A percentile compares a stretch with the other conserved stretches of the same genome.
These are phyloP conservation scores for Platyrinchus mystaceus DNA, from an alignment of 2,797 vertebrate species.

Conservation along the genomic window DNA sequence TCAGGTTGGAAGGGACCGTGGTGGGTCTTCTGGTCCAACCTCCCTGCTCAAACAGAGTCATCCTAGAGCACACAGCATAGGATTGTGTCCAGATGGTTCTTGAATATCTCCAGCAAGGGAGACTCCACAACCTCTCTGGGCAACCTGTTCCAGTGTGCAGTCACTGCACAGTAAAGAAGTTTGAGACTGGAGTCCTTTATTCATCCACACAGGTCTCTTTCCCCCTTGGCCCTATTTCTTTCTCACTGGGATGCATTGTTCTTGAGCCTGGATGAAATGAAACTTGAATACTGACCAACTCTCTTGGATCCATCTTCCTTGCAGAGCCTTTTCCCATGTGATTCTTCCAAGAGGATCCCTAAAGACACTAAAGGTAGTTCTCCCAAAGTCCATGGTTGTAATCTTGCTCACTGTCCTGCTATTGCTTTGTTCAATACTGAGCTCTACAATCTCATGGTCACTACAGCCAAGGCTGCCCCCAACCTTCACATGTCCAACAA, in stretches of 20 bases:
- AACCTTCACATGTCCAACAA: not conserved
- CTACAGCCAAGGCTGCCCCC: not conserved
- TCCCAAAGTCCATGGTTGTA: not conserved
- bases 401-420: not conserved
- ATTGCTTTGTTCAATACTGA: not conserved
- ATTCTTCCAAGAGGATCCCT: not conserved
- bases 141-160: not conserved
- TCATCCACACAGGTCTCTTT: not conserved
- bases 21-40: not conserved
- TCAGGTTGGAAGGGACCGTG: not conserved
- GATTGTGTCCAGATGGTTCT: not conserved
- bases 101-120: not conserved
- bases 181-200: not conserved
- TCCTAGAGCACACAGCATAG: not conserved
- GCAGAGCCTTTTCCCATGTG: not conserved
- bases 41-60: not conserved
- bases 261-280: not conserved
- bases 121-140: not conserved
- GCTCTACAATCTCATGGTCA: not conserved
- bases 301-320: not conserved
- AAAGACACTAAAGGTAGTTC: not conserved
- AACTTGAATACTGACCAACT: not conserved
- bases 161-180: not conserved
- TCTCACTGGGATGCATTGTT: not conserved
- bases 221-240: not conserved